A percentile compares a stretch with the other conserved stretches of the same genome.
Conservation (phyloP, 2,888 invertebrate species). For the Lithosia quadra region DNA sequence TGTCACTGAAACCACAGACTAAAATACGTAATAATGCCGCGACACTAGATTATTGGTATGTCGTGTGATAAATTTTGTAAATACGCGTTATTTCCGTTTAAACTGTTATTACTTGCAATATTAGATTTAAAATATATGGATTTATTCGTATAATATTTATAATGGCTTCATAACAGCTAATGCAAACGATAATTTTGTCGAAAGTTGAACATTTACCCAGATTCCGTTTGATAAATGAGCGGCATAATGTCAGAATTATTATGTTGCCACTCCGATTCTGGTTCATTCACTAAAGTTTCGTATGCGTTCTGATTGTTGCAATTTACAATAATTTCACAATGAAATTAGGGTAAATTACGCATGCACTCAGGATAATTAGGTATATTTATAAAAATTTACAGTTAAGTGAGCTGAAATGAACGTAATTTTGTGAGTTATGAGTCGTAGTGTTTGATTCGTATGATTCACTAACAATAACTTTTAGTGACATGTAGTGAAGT, state of each 20-base stretch:
- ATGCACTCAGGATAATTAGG: too few species aligned
- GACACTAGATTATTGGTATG: conserved; percentile 38
- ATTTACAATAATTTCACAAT: not conserved
- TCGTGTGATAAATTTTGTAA: conserved; percentile 44
- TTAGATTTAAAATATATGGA: conserved; percentile 48
- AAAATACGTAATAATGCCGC: conserved; percentile 35
- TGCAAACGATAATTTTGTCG: conserved; percentile 50
- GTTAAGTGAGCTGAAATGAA: too few species aligned
- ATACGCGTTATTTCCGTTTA: conserved; percentile 44
- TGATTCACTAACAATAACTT: too few species aligned
- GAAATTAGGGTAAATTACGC: not conserved
- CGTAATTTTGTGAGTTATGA: too few species aligned
- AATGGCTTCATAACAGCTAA: conserved; percentile 52
- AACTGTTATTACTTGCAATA: conserved; percentile 52
- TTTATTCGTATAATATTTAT: conserved; percentile 50
- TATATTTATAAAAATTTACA: too few species aligned
- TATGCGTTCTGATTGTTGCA: conserved; percentile 30
- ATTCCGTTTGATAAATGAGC: conserved; percentile 36
- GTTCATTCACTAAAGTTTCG: conserved; percentile 27
- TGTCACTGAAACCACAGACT: conserved; percentile 30
- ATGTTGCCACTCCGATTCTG: not conserved
- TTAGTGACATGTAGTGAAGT: too few species aligned
- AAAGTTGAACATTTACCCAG: conserved; percentile 47
- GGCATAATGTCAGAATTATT: conserved; percentile 34
- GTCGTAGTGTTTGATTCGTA: too few species aligned